phyloP scores from a whole-genome alignment of 2,888 invertebrate species.

The Nomada fucata region DNA sequence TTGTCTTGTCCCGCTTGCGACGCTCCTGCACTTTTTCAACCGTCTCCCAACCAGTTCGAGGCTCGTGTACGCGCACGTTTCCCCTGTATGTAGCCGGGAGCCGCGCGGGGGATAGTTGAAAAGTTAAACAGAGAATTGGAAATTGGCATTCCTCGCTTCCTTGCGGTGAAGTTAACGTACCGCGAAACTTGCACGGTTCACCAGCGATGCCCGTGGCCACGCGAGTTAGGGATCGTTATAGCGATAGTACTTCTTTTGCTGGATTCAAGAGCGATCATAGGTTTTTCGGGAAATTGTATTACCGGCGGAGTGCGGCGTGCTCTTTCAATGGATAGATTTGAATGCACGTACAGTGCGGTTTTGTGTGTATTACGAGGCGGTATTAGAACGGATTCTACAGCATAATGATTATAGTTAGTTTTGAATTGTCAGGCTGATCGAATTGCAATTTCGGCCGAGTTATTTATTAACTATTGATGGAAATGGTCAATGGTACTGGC shows the following conservation, averaged over 20 bases:
- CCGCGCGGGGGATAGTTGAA: constrained; percentile 69
- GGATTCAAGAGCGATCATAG: not conserved
- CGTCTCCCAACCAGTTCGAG: not conserved
- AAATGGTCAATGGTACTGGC: too few relatives aligned
- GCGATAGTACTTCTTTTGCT: constrained; percentile 6
- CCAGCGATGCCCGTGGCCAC: constrained; percentile 47
- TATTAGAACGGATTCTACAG: too few relatives aligned
- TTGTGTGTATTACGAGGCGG: too few relatives aligned
- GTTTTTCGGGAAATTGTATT: not conserved
- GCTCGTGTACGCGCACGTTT: not conserved
- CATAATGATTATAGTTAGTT: too few relatives aligned
- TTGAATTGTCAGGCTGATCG: too few relatives aligned
- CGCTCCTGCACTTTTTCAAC: constrained; percentile 21
- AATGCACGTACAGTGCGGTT: too few relatives aligned
- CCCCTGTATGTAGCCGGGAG: constrained; percentile 26
- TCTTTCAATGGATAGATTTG: too few relatives aligned
- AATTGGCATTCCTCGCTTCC: constrained; percentile 75
- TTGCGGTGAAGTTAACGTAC: constrained; percentile 62
- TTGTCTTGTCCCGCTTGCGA: constrained; percentile 18
- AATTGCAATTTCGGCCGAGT: too few relatives aligned
- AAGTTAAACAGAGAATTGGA: constrained; percentile 78
- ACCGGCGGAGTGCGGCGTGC: not conserved
- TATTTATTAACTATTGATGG: too few relatives aligned
- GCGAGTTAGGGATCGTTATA: constrained; percentile 39
- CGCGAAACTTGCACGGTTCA: constrained; percentile 74